These are phyloP conservation scores for Stercorarius parasiticus DNA, from an alignment of 2,113 vertebrate genomes.

Conservation along the genomic window DNA sequence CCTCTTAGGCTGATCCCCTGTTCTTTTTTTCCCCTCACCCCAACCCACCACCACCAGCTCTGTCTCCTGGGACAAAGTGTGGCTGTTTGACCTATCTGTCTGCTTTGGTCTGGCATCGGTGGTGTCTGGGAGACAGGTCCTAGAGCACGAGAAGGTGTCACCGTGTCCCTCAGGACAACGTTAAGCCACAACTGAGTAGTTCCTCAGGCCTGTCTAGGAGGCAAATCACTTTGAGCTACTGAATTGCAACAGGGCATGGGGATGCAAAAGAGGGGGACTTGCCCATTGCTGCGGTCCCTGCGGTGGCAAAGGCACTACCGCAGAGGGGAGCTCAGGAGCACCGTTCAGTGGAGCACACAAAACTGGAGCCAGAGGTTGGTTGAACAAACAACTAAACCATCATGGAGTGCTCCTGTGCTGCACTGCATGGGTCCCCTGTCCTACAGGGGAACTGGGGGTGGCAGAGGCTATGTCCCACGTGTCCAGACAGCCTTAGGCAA, in stretches of 20 bases:
- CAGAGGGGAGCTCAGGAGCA: neutral
- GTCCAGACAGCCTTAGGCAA: rapidly evolving
- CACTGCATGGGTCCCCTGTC: neutral
- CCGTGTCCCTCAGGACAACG: neutral
- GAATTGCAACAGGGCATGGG: neutral
- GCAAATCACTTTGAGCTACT: neutral
- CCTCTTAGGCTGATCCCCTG: neutral
- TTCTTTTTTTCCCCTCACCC: neutral
- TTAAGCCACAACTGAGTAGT: neutral
- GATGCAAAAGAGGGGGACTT: neutral
- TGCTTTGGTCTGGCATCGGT: neutral
- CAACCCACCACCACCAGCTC: neutral
- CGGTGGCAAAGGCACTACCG: rapidly evolving
- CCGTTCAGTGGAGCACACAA: neutral
- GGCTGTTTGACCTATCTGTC: neutral
- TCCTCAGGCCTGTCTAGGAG: neutral
- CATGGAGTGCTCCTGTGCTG: neutral
- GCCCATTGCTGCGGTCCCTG: neutral
- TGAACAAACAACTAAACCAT: neutral
- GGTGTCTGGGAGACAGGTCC: neutral
- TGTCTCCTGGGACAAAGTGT: neutral
- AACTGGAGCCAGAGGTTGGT: neutral
- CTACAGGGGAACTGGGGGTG: neutral
- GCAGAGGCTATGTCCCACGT: neutral
- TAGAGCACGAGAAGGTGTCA: neutral